These are phyloP conservation scores for Brachystomella parvula DNA, from an alignment of 1,140 invertebrate genomes.

Conservation along the genomic window DNA sequence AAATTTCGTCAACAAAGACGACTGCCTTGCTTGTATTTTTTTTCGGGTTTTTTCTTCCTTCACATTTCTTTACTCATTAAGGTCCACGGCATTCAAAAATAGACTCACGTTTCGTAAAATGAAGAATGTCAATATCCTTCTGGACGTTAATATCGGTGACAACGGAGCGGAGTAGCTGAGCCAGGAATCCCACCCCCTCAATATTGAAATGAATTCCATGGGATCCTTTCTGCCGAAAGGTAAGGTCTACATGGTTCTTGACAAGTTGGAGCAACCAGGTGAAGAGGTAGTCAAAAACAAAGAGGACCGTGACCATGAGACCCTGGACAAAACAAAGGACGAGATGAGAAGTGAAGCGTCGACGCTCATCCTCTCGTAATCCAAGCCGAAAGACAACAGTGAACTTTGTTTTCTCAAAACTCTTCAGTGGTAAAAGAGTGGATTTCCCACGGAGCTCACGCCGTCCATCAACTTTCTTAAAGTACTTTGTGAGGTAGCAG, in stretches of 20 bases:
- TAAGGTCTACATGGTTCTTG: slow-evolving; percentile 21
- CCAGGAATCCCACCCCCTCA: slow-evolving; percentile 26
- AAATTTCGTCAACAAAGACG: no score
- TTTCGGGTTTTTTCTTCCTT: no score
- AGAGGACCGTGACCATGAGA: slow-evolving; percentile 17
- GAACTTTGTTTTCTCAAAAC: slow-evolving; percentile 21
- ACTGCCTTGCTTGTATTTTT: no score
- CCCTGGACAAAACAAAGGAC: slow-evolving; percentile 13
- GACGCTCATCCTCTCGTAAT: slow-evolving; percentile 20
- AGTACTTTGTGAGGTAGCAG: slow-evolving; percentile 29
- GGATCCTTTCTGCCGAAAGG: slow-evolving; percentile 24
- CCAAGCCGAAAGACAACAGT: slow-evolving; percentile 16
- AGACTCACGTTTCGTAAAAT: slow-evolving; percentile 28
- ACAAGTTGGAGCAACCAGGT: slow-evolving; percentile 21
- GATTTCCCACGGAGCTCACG: slow-evolving; percentile 8
- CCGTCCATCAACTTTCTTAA: slow-evolving; percentile 26
- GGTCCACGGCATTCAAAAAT: no score
- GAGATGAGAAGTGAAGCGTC: slow-evolving; percentile 16
- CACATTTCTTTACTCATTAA: no score
- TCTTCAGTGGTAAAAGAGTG: slow-evolving; percentile 28
- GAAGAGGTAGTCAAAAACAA: slow-evolving; percentile 23
- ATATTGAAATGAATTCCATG: slow-evolving; percentile 24
- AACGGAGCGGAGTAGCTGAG: slow-evolving; percentile 25
- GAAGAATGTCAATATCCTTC: slow-evolving; percentile 24
- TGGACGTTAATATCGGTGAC: slow-evolving; percentile 27